Evolutionary conservation across 2,797 vertebrate genomes (phyloP).

Genomic region (Epinephelus coioides): DNA sequence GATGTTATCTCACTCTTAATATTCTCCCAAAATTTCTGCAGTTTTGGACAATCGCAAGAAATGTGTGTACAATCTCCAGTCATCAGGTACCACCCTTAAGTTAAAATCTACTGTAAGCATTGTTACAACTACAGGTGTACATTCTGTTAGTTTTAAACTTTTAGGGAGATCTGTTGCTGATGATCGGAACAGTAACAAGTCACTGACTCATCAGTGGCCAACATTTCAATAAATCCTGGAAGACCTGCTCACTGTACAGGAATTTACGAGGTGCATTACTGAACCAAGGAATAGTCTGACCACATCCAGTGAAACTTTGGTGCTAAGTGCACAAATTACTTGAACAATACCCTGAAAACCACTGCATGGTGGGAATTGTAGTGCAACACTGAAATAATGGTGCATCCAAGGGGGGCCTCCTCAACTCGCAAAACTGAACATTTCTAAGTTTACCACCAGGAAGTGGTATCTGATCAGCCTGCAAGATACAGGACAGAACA

Average conservation of each 20-base stretch:
- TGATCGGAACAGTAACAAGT: background rate
- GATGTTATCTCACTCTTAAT: no score
- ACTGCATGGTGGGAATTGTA: constrained; percentile 45
- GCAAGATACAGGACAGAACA: background rate
- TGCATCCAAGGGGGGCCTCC: background rate
- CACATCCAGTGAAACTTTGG: constrained; percentile 23
- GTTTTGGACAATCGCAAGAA: no score
- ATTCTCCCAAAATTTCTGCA: no score
- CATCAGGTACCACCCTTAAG: no score
- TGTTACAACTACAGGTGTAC: background rate
- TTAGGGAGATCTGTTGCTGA: background rate
- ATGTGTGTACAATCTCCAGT: no score
- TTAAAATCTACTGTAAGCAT: no score
- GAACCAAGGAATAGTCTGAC: constrained; percentile 16
- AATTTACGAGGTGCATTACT: background rate
- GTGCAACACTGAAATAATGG: constrained; percentile 55
- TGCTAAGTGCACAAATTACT: constrained; percentile 17
- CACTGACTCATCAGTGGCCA: background rate
- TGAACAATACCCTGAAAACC: constrained; percentile 35
- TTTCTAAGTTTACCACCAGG: background rate
- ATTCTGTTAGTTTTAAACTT: background rate
- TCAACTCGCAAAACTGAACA: background rate
- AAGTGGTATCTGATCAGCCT: background rate
- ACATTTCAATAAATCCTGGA: background rate
- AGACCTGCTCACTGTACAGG: background rate